Evolutionary conservation across 2,888 invertebrate species (phyloP), one percentile per base, ranked within the genome.

Genomic region (Cantharis lateralis): DNA sequence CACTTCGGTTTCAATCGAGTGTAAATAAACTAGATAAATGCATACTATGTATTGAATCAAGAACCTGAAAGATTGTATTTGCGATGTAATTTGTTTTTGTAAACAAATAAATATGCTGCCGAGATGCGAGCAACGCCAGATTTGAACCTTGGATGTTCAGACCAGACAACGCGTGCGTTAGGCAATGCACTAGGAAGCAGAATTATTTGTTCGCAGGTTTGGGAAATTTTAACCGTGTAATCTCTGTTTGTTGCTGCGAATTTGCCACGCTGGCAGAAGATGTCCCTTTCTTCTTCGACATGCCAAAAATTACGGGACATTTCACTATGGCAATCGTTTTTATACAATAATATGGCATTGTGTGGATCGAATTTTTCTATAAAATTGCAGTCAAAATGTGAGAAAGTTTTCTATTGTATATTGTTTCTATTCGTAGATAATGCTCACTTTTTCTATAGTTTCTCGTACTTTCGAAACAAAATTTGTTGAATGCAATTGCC

Each of bases 361-460:
- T 32, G 48, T n/a, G 7, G n/a, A 48, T 48, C 48, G 48, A 48
- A 48, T 48, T 48, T 48, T n/a, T 0, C n/a, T 48, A 48, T n/a
- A 48, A 48, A 48, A 66, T 66, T 24, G 63, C 63, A n/a, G 20
- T 66, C 18, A 24, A 66, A 66, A 66, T 24, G 64, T 66, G 64
- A 66, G 64, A 66, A 66, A 66, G 20, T 20, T 66, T 66, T 66
- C 20, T 66, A 66, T 24, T 66, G 20, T 66, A 66, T 66, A 66
- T 66, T 66, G 64, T 66, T 11, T 66, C 24, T 20, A 24, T 66
- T 20, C 24, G 18, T 28, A 28, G n/a, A 66, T 48, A 48, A n/a
- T 48, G n/a, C n/a, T 48, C 48, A 48, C 48, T 48, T 48, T 48
- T 48, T 48, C 48, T 48, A 48, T 2, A 48, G 48, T 48, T 48